phyloP scores from a whole-genome alignment of 1,140 invertebrate genomes.

The Meteorus sp. region DNA sequence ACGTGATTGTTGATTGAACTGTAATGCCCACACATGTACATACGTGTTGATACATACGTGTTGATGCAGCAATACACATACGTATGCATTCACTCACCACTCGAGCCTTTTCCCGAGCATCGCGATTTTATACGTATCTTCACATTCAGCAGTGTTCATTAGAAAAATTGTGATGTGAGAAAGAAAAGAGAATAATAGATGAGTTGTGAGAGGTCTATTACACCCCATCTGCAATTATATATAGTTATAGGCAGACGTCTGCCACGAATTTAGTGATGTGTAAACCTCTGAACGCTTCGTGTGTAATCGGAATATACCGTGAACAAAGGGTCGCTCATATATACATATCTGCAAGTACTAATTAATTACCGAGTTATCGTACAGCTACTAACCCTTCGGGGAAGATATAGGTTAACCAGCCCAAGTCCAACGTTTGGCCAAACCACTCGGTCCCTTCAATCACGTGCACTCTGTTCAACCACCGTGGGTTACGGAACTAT shows the following conservation, averaged over 20 bases:
- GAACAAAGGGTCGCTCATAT: constrained; percentile 14
- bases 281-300: no score
- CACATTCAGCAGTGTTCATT: no score
- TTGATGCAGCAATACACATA: no score
- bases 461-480: not conserved
- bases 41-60: no score
- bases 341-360: constrained; percentile 44
- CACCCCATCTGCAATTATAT: not conserved
- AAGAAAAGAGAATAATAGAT: no score
- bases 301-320: constrained; percentile 3
- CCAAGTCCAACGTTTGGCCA: constrained; percentile 33
- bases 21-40: constrained; percentile 1
- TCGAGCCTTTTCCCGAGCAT: no score
- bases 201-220: no score
- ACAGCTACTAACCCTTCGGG: constrained; percentile 35
- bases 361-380: constrained; percentile 52
- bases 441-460: not conserved
- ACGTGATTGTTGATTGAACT: constrained; percentile 5
- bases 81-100: no score
- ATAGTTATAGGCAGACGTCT: not conserved
- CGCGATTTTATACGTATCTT: no score
- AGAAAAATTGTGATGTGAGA: no score
- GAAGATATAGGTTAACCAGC: constrained; percentile 33
- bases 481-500: no score
- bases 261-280: no score